Percentiles rank a stretch among this genome's conserved stretches.
Conservation (phyloP, 1,140 invertebrate genomes). For the Aethina tumida region DNA sequence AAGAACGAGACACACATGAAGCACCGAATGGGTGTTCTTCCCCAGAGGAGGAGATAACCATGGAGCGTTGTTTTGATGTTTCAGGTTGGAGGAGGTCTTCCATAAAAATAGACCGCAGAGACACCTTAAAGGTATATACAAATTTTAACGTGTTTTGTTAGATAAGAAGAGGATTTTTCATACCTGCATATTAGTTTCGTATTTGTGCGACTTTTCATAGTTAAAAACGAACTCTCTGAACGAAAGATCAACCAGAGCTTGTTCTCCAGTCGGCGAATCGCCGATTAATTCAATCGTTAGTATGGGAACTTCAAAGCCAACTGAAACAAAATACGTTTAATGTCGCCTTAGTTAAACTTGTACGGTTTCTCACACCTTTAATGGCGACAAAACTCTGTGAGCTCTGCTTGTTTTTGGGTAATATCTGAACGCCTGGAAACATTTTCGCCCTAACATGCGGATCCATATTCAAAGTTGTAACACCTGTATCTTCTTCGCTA, state of each 20-base stretch:
- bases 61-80: slow-evolving; percentile 66
- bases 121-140: too few relatives aligned
- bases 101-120: slow-evolving; percentile 73
- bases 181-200: slow-evolving; percentile 60
- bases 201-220: slow-evolving; percentile 53
- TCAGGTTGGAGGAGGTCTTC: slow-evolving; percentile 73
- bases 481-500: slow-evolving; percentile 38
- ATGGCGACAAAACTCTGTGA: background rate
- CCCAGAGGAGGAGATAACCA: slow-evolving; percentile 50
- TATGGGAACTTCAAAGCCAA: slow-evolving; percentile 52
- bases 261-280: slow-evolving; percentile 50
- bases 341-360: slow-evolving; percentile 19
- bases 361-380: background rate
- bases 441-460: slow-evolving; percentile 45
- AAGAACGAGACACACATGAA: slow-evolving; percentile 68
- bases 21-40: slow-evolving; percentile 37
- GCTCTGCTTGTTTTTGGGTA: slow-evolving; percentile 9
- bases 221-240: slow-evolving; percentile 72
- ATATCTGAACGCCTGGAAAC: slow-evolving; percentile 23
- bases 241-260: slow-evolving; percentile 68
- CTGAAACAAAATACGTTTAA: slow-evolving; percentile 4
- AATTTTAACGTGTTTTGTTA: slow-evolving; percentile 3
- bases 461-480: slow-evolving; percentile 47
- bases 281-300: slow-evolving; percentile 63
- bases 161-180: slow-evolving; percentile 6